These are phyloP conservation scores for Pseudococcus longispinus DNA, from an alignment of 2,888 invertebrate species.

Conservation along the genomic window DNA sequence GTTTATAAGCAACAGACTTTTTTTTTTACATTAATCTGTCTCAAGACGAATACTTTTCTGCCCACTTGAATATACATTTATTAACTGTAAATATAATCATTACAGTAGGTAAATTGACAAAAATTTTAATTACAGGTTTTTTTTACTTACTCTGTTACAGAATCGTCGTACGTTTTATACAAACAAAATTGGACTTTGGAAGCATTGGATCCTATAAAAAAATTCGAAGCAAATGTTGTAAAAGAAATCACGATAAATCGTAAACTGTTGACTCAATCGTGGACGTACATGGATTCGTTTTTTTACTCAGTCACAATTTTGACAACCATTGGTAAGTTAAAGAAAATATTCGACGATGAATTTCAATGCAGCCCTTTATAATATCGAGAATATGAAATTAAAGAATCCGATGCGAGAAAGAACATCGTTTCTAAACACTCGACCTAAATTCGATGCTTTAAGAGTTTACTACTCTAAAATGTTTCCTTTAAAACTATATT, in stretches of 20 bases:
- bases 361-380: neutral
- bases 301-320: constrained; percentile 55
- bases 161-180: constrained; percentile 48
- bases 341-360: constrained; percentile 21
- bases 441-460: constrained; percentile 35
- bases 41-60: too few species aligned
- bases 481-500: neutral
- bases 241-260: constrained; percentile 46
- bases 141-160: constrained; percentile 33
- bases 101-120: too few species aligned
- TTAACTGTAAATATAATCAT: too few species aligned
- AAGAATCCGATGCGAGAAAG: constrained; percentile 26
- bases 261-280: constrained; percentile 25
- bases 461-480: neutral
- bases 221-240: constrained; percentile 45
- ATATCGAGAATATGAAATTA: constrained; percentile 32
- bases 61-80: too few species aligned
- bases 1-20: neutral
- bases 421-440: constrained; percentile 24
- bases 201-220: constrained; percentile 49
- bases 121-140: neutral
- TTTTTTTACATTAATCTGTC: too few species aligned
- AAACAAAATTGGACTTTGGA: constrained; percentile 52
- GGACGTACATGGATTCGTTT: constrained; percentile 52
- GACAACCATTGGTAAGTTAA: constrained; percentile 50